A percentile compares a stretch with the other conserved stretches of the same genome.
Conservation (phyloP, 2,113 vertebrate species). For the Gadus chalcogrammus region DNA sequence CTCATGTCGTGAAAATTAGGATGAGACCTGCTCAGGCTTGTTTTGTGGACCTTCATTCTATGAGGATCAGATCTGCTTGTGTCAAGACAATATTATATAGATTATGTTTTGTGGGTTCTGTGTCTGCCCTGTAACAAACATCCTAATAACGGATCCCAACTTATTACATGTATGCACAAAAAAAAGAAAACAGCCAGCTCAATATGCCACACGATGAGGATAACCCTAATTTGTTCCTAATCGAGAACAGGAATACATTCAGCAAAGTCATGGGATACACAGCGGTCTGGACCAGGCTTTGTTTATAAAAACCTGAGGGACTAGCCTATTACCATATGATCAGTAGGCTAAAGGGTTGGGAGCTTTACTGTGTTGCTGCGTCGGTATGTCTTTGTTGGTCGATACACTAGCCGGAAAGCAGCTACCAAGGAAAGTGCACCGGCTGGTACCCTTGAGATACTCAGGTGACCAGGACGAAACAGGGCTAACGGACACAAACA, state of each 20-base stretch:
- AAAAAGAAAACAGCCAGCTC: no score
- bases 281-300: no score
- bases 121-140: no score
- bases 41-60: conserved; percentile 38
- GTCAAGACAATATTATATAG: no score
- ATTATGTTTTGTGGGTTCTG: no score
- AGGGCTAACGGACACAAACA: conserved; percentile 10
- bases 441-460: background rate
- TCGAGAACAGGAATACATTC: no score
- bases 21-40: conserved; percentile 50
- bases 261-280: no score
- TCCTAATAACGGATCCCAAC: no score
- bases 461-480: conserved; percentile 1
- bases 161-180: no score
- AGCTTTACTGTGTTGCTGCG: background rate
- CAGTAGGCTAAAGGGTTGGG: conserved; percentile 38
- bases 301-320: no score
- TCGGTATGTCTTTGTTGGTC: conserved; percentile 1
- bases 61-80: conserved; percentile 23
- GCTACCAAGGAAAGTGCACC: background rate
- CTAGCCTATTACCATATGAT: conserved; percentile 12
- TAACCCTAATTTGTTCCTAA: no score
- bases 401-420: conserved; percentile 2
- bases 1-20: conserved; percentile 35
- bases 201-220: no score